Percentiles rank a stretch among this genome's conserved stretches.
Evolutionary conservation across 1,140 invertebrate genomes (phyloP).

Genomic region (Trissolcus basalis): DNA sequence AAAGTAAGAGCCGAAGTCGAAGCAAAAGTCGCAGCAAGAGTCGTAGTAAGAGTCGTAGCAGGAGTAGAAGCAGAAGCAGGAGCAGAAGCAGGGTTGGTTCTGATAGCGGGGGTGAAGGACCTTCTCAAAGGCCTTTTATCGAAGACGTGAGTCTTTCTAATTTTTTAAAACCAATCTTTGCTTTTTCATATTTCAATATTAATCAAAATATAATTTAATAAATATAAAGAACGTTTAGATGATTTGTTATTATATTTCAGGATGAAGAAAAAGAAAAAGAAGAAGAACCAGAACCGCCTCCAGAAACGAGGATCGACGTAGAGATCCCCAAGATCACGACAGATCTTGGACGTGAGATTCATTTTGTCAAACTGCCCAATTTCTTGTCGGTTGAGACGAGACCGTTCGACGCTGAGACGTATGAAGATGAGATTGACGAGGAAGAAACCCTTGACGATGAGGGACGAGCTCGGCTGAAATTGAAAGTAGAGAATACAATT

Average conservation of each 20-base stretch:
- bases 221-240: background rate
- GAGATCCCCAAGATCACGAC: slow-evolving; percentile 97
- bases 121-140: slow-evolving; percentile 64
- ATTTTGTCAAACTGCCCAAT: slow-evolving; percentile 96
- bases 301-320: slow-evolving; percentile 96
- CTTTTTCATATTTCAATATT: too few relatives aligned
- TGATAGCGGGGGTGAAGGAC: slow-evolving; percentile 67
- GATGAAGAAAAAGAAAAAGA: slow-evolving; percentile 81
- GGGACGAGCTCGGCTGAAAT: slow-evolving; percentile 92
- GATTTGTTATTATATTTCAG: slow-evolving; percentile 61
- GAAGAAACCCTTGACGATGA: slow-evolving; percentile 99
- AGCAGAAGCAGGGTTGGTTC: slow-evolving; percentile 71
- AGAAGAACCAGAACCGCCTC: slow-evolving; percentile 85
- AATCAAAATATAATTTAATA: too few relatives aligned
- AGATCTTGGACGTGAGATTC: slow-evolving; percentile 92
- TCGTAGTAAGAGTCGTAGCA: slow-evolving; percentile 28
- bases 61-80: slow-evolving; percentile 9
- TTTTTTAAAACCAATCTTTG: too few relatives aligned
- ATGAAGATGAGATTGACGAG: slow-evolving; percentile 99
- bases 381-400: slow-evolving; percentile 94
- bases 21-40: slow-evolving; percentile 64
- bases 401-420: slow-evolving; percentile 95
- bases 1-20: slow-evolving; percentile 17
- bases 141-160: slow-evolving; percentile 75
- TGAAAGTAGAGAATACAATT: slow-evolving; percentile 98